Conservation (phyloP, 2,888 invertebrate species). For the Enchytraeus crypticus region DNA sequence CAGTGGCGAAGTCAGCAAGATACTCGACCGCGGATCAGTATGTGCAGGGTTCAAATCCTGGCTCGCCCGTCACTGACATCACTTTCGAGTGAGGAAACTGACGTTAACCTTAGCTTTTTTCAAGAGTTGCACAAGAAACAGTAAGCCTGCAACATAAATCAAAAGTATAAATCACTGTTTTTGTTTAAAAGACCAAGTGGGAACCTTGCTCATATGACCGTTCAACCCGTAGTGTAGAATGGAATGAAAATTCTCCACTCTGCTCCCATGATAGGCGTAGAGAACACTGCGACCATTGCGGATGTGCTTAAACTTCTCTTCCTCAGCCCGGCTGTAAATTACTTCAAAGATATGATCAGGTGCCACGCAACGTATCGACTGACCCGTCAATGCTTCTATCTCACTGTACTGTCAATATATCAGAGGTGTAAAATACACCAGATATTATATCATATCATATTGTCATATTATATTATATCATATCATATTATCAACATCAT, state of each 20-base stretch:
- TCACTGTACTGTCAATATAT: constrained; percentile 11
- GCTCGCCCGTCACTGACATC: no score
- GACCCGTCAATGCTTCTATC: constrained; percentile 13
- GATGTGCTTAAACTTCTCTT: constrained; percentile 16
- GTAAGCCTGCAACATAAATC: no score
- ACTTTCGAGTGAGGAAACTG: no score
- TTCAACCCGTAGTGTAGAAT: constrained; percentile 69
- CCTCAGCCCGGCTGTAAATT: constrained; percentile 3
- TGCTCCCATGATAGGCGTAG: constrained; percentile 68
- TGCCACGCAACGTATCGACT: not conserved
- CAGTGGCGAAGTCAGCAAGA: no score
- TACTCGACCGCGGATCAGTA: no score
- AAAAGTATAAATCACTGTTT: no score
- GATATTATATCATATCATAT: no score
- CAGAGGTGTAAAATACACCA: not conserved
- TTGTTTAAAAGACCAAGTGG: not conserved
- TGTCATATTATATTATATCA: no score
- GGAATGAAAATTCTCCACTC: constrained; percentile 71
- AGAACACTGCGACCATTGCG: constrained; percentile 12
- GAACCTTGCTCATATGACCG: constrained; percentile 63
- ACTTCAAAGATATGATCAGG: constrained; percentile 20
- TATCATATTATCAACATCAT: no score
- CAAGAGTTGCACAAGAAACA: no score
- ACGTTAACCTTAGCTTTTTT: no score
- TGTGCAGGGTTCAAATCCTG: no score